Evolutionary conservation across 2,113 vertebrate genomes (phyloP).

Genomic region (Elgaria multicarinata): DNA sequence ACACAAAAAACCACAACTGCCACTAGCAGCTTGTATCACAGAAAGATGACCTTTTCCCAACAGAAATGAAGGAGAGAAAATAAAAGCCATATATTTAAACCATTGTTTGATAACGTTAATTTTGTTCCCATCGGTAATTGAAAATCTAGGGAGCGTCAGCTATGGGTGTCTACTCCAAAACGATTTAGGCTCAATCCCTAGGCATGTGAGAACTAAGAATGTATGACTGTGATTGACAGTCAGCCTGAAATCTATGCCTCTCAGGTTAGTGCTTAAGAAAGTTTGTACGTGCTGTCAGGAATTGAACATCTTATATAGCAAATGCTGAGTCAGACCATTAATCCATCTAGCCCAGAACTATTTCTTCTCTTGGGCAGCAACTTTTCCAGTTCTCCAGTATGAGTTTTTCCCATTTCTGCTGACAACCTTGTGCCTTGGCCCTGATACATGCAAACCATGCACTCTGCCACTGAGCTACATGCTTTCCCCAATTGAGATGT

Average conservation of each 20-base stretch:
- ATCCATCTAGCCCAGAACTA: not conserved
- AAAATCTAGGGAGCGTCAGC: constrained; percentile 16
- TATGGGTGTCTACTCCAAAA: not conserved
- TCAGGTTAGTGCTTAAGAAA: constrained; percentile 13
- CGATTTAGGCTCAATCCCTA: not conserved
- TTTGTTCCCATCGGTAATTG: constrained; percentile 26
- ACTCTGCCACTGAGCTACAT: not conserved
- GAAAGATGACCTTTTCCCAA: constrained; percentile 56
- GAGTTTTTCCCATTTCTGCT: not conserved
- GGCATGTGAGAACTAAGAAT: constrained; percentile 15
- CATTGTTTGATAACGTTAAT: constrained; percentile 25
- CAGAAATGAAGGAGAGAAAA: constrained; percentile 42
- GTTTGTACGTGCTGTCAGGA: not conserved
- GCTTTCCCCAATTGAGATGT: not conserved
- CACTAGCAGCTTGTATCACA: constrained; percentile 63
- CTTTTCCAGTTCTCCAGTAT: not conserved
- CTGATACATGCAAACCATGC: not conserved
- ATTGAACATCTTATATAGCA: too few relatives aligned
- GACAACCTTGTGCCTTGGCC: not conserved
- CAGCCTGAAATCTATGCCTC: not conserved
- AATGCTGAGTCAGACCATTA: not conserved
- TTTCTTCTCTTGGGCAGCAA: not conserved
- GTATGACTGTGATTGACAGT: not conserved
- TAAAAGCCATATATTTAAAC: constrained; percentile 66
- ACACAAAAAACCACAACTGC: constrained; percentile 34